Percentiles rank a stretch among this genome's conserved stretches.
These are phyloP conservation scores for Heliconius sara DNA, from an alignment of 2,888 invertebrate genomes.

Conservation along the genomic window DNA sequence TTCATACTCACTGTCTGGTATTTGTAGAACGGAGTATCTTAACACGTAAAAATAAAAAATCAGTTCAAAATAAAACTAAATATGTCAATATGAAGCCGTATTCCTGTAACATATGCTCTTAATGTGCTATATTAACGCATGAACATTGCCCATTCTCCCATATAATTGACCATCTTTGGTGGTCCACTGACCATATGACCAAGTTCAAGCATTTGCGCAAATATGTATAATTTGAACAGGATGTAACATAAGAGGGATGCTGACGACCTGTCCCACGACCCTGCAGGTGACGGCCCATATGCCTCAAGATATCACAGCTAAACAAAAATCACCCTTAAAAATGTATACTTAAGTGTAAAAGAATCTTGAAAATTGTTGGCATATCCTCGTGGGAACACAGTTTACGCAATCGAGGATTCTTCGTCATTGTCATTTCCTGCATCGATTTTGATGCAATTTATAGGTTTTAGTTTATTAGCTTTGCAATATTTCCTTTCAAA, in stretches of 20 bases:
- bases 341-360: constrained; percentile 36
- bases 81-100: constrained; percentile 29
- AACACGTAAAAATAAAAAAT: not conserved
- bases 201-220: constrained; percentile 35
- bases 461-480: constrained; percentile 52
- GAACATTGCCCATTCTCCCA: constrained; percentile 60
- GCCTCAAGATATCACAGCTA: constrained; percentile 44
- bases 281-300: constrained; percentile 73
- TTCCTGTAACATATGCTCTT: constrained; percentile 24
- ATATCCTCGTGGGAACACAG: constrained; percentile 73
- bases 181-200: constrained; percentile 65
- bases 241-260: constrained; percentile 78
- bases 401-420: constrained; percentile 76
- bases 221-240: constrained; percentile 67
- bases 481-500: constrained; percentile 37
- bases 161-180: constrained; percentile 60
- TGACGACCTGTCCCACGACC: constrained; percentile 79
- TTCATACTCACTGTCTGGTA: too few relatives aligned
- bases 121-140: constrained; percentile 32
- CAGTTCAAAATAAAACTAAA: not conserved
- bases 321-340: constrained; percentile 39
- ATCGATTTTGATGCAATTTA: constrained; percentile 57
- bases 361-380: constrained; percentile 34
- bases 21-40: not conserved
- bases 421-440: constrained; percentile 63